Base-by-base conservation (phyloP, 2,888 invertebrate genomes). In the Erebia aethiops region DNA sequence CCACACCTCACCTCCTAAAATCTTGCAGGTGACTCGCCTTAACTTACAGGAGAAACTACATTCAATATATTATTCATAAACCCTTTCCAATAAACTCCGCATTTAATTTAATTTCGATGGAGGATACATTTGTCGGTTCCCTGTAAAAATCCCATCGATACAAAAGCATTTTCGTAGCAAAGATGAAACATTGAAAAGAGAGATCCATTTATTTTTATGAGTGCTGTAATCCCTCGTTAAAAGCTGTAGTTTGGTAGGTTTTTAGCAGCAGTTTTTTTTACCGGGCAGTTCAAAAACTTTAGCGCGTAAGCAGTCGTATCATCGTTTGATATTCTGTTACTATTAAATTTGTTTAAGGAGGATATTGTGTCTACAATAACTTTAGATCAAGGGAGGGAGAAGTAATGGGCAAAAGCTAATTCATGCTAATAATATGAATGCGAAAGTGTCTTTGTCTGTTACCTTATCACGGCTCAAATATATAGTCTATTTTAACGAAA, bases 151-250 rank as follows among this genome's bases (percentile, higher is more conserved):
- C 67, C 41, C 61, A 68, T 60, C 65, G 66, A 73, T 73, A 65
- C 61, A 73, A 71, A 69, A 56, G 68, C 62, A 67, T 73, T 73
- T 71, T 69, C 73, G 66, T 63, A 71, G 70, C 74, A 72, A 69
- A 69, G 68, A 72, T 72, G 70, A 70, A 74, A 74, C 72, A 74
- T 71, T 67, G 72, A 70, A 70, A 70, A 72, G 67, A 63, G 67
- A 66, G 63, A 70, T 70, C 49, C 66, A 69, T 72, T 71, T 71
- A 71, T 83, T 84, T 81, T 81, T 77, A 80, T 79, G 78, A 80
- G 79, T 80, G 79, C 78, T 78, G 80, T 82, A 82, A 82, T 81
- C 79, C 80, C 80, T 80, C 77, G 79, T 77, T 83, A 82, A 83
- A 82, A 82, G 82, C 79, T 79, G 81, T 79, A 82, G 83, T 84